These are phyloP conservation scores for Liodrosophila aerea DNA, from an alignment of 2,888 invertebrate species.

Conservation along the genomic window DNA sequence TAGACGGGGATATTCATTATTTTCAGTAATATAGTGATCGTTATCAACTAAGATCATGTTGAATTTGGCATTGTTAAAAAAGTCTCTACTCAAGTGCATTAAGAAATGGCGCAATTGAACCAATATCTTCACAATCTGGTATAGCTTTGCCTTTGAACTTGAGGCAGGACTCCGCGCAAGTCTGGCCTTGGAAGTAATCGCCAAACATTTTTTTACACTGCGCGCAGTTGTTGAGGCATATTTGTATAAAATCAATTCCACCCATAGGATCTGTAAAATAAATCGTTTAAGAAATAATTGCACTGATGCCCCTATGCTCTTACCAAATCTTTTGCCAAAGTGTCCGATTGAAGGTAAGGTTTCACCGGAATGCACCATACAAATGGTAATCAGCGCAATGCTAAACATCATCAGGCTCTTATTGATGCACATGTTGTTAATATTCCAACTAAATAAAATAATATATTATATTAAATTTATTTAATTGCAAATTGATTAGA, in stretches of 20 bases:
- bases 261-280: constrained; percentile 61
- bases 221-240: constrained; percentile 93
- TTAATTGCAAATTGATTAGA: not conserved
- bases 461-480: constrained; percentile 3
- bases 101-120: constrained; percentile 91
- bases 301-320: constrained; percentile 7
- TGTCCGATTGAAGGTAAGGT: constrained; percentile 79
- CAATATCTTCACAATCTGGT: constrained; percentile 92
- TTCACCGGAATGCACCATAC: constrained; percentile 55
- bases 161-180: constrained; percentile 92
- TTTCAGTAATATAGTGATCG: constrained; percentile 42
- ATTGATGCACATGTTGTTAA: constrained; percentile 47
- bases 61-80: constrained; percentile 61
- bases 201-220: constrained; percentile 95
- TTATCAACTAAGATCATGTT: constrained; percentile 39
- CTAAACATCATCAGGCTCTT: constrained; percentile 57
- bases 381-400: constrained; percentile 56
- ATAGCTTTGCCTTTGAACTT: constrained; percentile 92
- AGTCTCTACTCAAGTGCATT: constrained; percentile 84
- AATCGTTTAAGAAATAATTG: not conserved
- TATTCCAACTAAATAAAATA: constrained; percentile 14
- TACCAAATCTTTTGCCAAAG: constrained; percentile 81
- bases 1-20: constrained; percentile 18
- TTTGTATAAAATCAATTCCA: constrained; percentile 85
- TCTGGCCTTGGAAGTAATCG: constrained; percentile 92